Evolutionary conservation across 1,140 invertebrate species (phyloP), one percentile per base, ranked within the genome.

Genomic region (Drosophila suzukii): DNA sequence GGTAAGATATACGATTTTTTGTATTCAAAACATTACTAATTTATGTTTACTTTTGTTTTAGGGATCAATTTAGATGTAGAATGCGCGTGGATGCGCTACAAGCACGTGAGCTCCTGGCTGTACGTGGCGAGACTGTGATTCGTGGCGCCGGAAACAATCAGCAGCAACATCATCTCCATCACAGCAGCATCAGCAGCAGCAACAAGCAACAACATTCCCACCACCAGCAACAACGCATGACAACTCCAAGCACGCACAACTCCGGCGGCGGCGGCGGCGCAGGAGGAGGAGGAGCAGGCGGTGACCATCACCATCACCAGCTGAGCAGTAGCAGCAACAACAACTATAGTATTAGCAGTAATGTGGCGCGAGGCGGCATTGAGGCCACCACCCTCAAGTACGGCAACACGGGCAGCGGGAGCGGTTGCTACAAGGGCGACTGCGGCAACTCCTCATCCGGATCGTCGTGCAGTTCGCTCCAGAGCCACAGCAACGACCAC

Each of bases 1-100:
- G 91, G 91, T 92, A 70, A 68, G 57, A 49, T n/a, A n/a, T 8
- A 8, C 15, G 2, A 10, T 10, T 34, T 10, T 34, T 34, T 10
- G 7, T 5, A 27, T 27, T 27, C 5, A 27, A 27, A 5, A 27
- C 3, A 27, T 27, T 4, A 27, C 27, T 68, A 17, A 81, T 49
- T 10, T 12, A 11, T 27, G 30, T n/a, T 4, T 38, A 24, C 3
- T 7, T 8, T 55, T 11, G 7, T 36, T 44, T 10, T 15, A 92
- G 91, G 78, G 88, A 86, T 73, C 90, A 92, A 78, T 89, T 83
- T 77, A 92, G 89, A 89, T 79, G 91, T 89, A 91, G 91, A 90
- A 85, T 92, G 82, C 90, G 85, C 62, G 82, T 91, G 41, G 91
- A 92, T 75, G 74, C 91, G 62, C 70, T 84, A 46, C 90, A 91